phyloP scores from a whole-genome alignment of 2,888 invertebrate species.

The Shargacucullia verbasci region DNA sequence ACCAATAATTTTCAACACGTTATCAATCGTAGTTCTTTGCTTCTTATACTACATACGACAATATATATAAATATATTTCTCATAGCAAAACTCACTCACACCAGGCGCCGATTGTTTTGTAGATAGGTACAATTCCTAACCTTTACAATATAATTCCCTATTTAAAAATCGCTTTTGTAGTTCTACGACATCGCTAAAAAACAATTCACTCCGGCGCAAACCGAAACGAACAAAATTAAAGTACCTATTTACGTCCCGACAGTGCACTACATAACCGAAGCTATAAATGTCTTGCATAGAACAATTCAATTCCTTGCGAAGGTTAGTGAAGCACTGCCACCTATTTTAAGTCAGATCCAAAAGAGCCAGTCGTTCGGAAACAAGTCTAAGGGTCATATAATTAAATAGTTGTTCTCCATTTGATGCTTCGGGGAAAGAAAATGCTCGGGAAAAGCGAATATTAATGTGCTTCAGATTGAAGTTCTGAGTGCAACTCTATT shows the following conservation, averaged over 20 bases:
- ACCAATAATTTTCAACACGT: too few species aligned
- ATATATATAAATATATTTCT: too few species aligned
- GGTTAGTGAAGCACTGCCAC: conserved; percentile 39
- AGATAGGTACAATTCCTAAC: too few species aligned
- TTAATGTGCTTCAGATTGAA: conserved; percentile 49
- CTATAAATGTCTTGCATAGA: conserved; percentile 52
- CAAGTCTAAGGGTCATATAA: conserved; percentile 61
- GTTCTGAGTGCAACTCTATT: conserved; percentile 41
- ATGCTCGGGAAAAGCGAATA: conserved; percentile 34
- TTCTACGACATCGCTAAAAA: conserved; percentile 1
- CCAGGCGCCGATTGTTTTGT: too few species aligned
- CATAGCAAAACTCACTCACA: too few species aligned
- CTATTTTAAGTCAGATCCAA: conserved; percentile 61
- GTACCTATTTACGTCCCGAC: conserved; percentile 41
- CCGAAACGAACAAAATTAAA: conserved; percentile 36
- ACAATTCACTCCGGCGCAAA: conserved; percentile 10
- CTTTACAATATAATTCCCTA: too few species aligned
- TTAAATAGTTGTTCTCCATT: conserved; percentile 69
- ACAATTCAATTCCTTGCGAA: conserved; percentile 58
- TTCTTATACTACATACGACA: too few species aligned
- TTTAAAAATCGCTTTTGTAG: too few species aligned
- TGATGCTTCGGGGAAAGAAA: conserved; percentile 48
- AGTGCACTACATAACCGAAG: conserved; percentile 38
- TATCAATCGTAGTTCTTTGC: too few species aligned
- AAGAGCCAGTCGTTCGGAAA: conserved; percentile 63